These are phyloP conservation scores for Eupithecia insigniata DNA, from an alignment of 2,888 invertebrate species.

Conservation along the genomic window DNA sequence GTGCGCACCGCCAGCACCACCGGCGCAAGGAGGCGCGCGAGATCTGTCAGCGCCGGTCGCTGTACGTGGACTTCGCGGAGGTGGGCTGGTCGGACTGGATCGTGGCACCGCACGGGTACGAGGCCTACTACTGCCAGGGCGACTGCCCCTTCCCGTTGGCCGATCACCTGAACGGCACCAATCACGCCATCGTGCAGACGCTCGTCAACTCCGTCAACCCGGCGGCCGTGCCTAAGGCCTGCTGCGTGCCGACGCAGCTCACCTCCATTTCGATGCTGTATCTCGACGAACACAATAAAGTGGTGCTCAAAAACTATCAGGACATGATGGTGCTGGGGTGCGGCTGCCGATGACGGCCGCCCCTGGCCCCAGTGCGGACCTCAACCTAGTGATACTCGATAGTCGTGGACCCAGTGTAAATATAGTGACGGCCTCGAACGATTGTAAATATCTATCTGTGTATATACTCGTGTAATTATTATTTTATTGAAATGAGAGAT, in stretches of 20 bases:
- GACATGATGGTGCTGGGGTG: conserved; percentile 99
- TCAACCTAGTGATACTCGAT: conserved; percentile 71
- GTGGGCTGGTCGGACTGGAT: conserved; percentile 99
- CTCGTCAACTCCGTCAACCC: conserved; percentile 97
- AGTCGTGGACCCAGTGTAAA: conserved; percentile 82
- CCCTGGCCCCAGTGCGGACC: conserved; percentile 68
- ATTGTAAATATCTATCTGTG: conserved; percentile 79
- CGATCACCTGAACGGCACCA: conserved; percentile 97
- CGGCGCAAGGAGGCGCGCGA: conserved; percentile 89
- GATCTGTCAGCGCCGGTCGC: conserved; percentile 92
- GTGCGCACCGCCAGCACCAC: conserved; percentile 83
- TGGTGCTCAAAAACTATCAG: conserved; percentile 99
- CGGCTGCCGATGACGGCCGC: conserved; percentile 94
- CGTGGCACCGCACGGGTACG: conserved; percentile 97
- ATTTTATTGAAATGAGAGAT: conserved; percentile 80
- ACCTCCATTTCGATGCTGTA: conserved; percentile 98
- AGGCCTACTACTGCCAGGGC: conserved; percentile 98
- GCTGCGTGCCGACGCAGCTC: conserved; percentile 98
- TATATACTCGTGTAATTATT: conserved; percentile 83
- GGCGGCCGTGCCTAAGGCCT: conserved; percentile 95
- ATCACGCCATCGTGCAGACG: conserved; percentile 99
- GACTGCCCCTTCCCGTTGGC: conserved; percentile 97
- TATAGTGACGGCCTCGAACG: conserved; percentile 79
- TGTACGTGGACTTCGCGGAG: conserved; percentile 97
- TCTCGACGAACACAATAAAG: conserved; percentile 96